Base-by-base conservation (phyloP, 2,797 vertebrate species). In the Aphelocoma californica region DNA sequence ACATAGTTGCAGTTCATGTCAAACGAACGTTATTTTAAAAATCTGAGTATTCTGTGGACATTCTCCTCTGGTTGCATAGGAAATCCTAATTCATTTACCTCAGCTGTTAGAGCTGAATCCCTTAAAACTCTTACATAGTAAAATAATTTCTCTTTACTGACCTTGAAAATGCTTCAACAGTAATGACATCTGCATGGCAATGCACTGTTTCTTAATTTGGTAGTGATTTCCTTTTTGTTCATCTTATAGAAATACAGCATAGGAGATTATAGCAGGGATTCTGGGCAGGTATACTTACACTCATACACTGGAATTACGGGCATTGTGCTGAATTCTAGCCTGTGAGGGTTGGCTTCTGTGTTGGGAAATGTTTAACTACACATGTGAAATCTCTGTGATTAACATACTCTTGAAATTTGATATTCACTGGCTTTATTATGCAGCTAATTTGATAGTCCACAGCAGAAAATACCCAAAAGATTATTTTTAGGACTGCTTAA, bases 1-100 rank as follows among this genome's bases (percentile, higher is more conserved):
- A 93, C 95, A 81, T 91, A 66, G 66, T 69, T 95, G 95, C 75
- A 66, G 74, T 96, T 96, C 24, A 61, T 57, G 77, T 89, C 86
- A 51, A 77, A 21, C 60, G 70, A 32, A 57, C 64, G 45, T 60
- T 56, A 48, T 77, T 8, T 44, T 38, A 5, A 57, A 47, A 50
- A 67, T 71, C 28, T 34, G 5, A 9, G n/a, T 74, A 60, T 70
- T 81, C n/a, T 53, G 64, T 69, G 74, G 62, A 51, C 4, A 3
- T 85, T 93, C 70, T 92, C 51, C 51, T 18, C 58, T 90, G 70
- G 14, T 58, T 81, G 38, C 26, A 14, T 80, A 94, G 85, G 82
- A 97, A 95, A 94, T 96, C 26, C 44, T 36, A 64, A 28, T 95
- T 95, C 80, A 81, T 96, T 96, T 95, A 75, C 53, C 80, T 92